Evolutionary conservation across 2,888 invertebrate species (phyloP).

Genomic region (Spatulosminthurus flaviceps): DNA sequence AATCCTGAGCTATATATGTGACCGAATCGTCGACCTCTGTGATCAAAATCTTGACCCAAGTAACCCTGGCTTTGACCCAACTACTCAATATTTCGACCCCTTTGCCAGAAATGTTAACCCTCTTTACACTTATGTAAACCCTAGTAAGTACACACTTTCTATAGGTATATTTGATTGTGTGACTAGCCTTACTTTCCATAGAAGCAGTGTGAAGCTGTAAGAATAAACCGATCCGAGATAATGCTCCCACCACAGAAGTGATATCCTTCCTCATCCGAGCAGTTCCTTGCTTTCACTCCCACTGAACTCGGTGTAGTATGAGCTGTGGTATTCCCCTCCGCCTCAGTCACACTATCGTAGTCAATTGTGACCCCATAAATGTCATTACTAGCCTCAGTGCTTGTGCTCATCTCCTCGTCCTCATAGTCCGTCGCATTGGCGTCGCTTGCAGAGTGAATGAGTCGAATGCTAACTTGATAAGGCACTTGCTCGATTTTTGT

Average conservation of each 20-base stretch:
- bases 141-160: too few species aligned
- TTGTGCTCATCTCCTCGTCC: background rate
- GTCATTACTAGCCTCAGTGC: background rate
- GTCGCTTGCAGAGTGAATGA: background rate
- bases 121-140: too few species aligned
- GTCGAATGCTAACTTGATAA: conserved; percentile 60
- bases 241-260: conserved; percentile 61
- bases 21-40: too few species aligned
- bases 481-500: conserved; percentile 56
- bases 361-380: background rate
- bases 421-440: background rate
- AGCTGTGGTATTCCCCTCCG: background rate
- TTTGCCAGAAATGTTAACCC: too few species aligned
- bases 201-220: conserved; percentile 60
- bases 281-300: conserved; percentile 40
- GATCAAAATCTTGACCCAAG: too few species aligned
- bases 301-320: background rate
- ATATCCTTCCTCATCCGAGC: conserved; percentile 55
- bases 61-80: too few species aligned
- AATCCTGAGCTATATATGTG: too few species aligned
- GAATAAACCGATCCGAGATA: conserved; percentile 47
- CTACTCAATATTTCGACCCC: too few species aligned
- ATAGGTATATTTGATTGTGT: too few species aligned
- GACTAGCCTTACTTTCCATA: conserved; percentile 44
- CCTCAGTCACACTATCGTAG: background rate